These are phyloP conservation scores for Alosa sapidissima DNA, from an alignment of 2,797 vertebrate genomes.

Conservation along the genomic window DNA sequence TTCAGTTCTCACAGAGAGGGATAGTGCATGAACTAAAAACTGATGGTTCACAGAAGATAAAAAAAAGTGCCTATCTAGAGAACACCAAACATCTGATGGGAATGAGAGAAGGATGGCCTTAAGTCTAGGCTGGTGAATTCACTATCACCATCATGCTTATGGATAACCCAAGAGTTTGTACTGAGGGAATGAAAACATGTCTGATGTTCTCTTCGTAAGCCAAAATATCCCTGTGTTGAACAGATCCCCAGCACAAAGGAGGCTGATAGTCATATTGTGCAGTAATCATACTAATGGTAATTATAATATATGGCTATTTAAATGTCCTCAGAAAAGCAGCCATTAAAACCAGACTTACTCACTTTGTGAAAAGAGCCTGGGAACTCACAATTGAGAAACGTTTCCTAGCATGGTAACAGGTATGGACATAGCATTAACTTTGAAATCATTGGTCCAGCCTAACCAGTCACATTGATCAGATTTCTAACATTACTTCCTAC, in stretches of 20 bases:
- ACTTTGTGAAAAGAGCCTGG: too few species aligned
- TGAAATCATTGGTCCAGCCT: too few species aligned
- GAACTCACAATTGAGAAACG: too few species aligned
- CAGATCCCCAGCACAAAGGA: background rate
- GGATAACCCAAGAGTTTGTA: background rate
- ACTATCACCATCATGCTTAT: background rate
- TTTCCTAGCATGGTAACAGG: too few species aligned
- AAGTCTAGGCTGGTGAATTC: background rate
- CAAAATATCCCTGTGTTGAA: background rate
- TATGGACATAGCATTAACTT: too few species aligned
- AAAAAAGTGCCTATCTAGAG: background rate
- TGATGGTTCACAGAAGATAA: background rate
- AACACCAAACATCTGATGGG: background rate
- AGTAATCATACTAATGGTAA: too few species aligned
- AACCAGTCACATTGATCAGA: too few species aligned
- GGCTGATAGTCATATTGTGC: background rate
- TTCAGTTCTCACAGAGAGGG: background rate
- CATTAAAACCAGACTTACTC: too few species aligned
- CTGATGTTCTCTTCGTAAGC: background rate
- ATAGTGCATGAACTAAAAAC: background rate
- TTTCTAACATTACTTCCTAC: too few species aligned
- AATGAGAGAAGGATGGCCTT: background rate
- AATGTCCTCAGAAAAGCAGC: too few species aligned
- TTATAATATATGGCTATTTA: too few species aligned
- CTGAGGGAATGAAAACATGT: background rate